Base-by-base conservation (phyloP, 2,888 invertebrate genomes). In the Temnothorax unifasciatus region DNA sequence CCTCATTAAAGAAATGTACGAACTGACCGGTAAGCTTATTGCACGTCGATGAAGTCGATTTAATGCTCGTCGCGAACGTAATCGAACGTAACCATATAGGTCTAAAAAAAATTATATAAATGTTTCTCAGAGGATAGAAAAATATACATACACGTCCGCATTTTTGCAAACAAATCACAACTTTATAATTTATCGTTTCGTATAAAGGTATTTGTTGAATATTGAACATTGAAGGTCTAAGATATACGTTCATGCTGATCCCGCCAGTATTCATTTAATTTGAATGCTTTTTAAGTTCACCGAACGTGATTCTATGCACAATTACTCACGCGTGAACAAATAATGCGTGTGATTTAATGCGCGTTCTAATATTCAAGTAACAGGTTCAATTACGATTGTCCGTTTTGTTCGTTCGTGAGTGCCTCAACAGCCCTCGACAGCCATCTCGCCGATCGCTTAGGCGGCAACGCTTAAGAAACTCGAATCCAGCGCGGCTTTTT, bases 21-120 rank as follows among this genome's bases (percentile, higher is more conserved):
- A 47, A 57, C 86, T 88, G 77, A 34, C 34, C 69, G 47, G 25
- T 29, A 18, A 57, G 47, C 47, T 79, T 57, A 79, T 69, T 69
- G 44, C 68, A 34, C 47, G 18, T 47, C 21, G 34, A 59, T 41
- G 15, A 59, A 66, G 38, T 38, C 47, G n/a, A 38, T 66, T 76
- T 76, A 25, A 68, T 76, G 13, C 13, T 50, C 21, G 4, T 21
- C 18, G 57, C 25, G 25, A 54, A 21, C 9, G 21, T 63, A 76
- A 76, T 68, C n/a, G 15, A 57, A 47, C 57, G 11, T 44, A 44
- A 57, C 3, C 13, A 21, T 6, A 4, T 18, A n/a, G 2, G 13
- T 13, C 18, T 44, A 25, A 57, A 21, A 5, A 38, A 15, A 47
- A 41, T 9, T 0, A 41, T 44, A n/a, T 18, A n/a, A 21, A n/a